Conservation (phyloP, 2,888 invertebrate species). For the Blomia tropicalis region DNA sequence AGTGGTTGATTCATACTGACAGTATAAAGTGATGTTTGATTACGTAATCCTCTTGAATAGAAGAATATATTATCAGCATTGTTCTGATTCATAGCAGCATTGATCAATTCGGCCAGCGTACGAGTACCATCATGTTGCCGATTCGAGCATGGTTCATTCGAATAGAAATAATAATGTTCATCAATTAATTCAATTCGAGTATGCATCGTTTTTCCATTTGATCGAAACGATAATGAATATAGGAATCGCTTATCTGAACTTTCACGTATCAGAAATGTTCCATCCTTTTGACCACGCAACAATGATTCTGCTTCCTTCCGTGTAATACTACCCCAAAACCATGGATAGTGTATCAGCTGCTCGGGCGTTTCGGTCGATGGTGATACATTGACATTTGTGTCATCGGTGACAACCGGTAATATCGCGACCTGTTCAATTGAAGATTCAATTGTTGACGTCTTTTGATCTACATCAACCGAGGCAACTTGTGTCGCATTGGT, state of each 20-base stretch:
- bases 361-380: not conserved
- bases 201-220: slow-evolving; percentile 51
- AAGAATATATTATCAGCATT: slow-evolving; percentile 15
- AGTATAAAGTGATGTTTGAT: not conserved
- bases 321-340: slow-evolving; percentile 68
- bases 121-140: not conserved
- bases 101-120: not conserved
- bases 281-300: slow-evolving; percentile 51
- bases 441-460: not conserved
- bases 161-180: slow-evolving; percentile 45
- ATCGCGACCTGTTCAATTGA: no score
- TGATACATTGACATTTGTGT: not conserved
- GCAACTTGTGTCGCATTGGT: no score
- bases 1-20: not conserved
- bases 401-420: not conserved
- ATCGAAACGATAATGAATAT: slow-evolving; percentile 55
- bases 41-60: slow-evolving; percentile 1
- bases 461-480: no score
- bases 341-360: slow-evolving; percentile 41
- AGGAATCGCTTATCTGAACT: slow-evolving; percentile 54
- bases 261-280: slow-evolving; percentile 60
- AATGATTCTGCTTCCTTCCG: slow-evolving; percentile 54
- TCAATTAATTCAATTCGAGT: slow-evolving; percentile 55
- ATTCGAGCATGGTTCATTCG: slow-evolving; percentile 30
- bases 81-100: slow-evolving; percentile 1